Base-by-base conservation (phyloP, 2,113 vertebrate species). In the Gopherus flavomarginatus region DNA sequence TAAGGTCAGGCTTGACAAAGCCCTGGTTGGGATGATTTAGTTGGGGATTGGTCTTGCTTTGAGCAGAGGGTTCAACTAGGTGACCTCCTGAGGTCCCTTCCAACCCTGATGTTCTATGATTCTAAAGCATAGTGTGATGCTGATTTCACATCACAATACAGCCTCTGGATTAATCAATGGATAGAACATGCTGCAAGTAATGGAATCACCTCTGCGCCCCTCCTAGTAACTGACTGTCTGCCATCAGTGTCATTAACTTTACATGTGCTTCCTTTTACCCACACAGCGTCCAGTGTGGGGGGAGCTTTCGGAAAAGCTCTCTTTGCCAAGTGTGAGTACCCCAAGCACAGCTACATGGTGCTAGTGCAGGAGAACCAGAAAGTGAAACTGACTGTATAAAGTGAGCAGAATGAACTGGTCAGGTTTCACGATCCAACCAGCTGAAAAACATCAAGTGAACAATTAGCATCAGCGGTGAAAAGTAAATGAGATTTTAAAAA, bases 161-260 rank as follows among this genome's bases (percentile, higher is more conserved):
- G 81, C 38, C 57, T 89, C 47, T 42, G 44, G 4, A 78, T 3
- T 83, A 69, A 83, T 62, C 92, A 81, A 6, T 2, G 5, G 38
- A 16, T 19, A 17, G 24, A 59, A 14, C 38, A 9, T 83, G 49
- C 69, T 84, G 16, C 53, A 24, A 78, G 8, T 44, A 54, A 0
- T 11, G 13, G 12, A 2, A 1, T 88, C 6, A 1, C 3, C 10
- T 1, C 4, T 1, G 0, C 42, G 50, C 5, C 83, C 10, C 77
- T 5, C 29, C 2, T 1, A 0, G 3, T 77, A 1, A 0, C 3
- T 0, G 0, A 56, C n/a, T 49, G 21, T 72, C 69, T 16, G 1
- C 87, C 90, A 47, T 7, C 12, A 75, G 29, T 27, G 27, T 47
- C 17, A 35, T 49, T 47, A 62, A 21, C 38, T n/a, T 50, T 85